phyloP scores from a whole-genome alignment of 2,797 vertebrate species.

The Natrix natrix region DNA sequence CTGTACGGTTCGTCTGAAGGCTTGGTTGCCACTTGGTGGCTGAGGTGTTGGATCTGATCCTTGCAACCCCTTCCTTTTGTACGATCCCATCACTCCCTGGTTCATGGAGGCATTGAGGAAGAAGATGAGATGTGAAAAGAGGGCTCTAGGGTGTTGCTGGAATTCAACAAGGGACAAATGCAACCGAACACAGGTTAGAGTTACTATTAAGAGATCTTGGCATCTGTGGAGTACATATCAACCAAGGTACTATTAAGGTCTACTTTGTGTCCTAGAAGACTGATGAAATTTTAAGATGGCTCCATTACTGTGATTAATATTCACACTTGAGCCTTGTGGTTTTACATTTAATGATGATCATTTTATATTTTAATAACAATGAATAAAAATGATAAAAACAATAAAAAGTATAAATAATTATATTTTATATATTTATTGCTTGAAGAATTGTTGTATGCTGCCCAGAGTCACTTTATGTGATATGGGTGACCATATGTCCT shows the following conservation, averaged over 20 bases:
- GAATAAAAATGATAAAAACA: not conserved
- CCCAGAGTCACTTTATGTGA: not conserved
- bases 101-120: too few relatives aligned
- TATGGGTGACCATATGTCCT: not conserved
- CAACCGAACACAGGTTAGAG: not conserved
- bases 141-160: not conserved
- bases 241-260: too few relatives aligned
- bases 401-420: not conserved
- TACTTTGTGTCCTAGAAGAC: not conserved
- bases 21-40: too few relatives aligned
- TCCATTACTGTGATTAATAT: not conserved
- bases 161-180: not conserved
- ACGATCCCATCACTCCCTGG: too few relatives aligned
- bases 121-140: not conserved
- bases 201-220: too few relatives aligned
- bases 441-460: not conserved
- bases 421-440: not conserved
- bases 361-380: not conserved
- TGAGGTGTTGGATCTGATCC: too few relatives aligned
- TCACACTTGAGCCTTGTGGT: not conserved
- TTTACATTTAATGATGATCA: not conserved
- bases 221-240: too few relatives aligned
- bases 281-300: not conserved
- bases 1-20: too few relatives aligned
- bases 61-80: too few relatives aligned